These are phyloP conservation scores for Varroa destructor DNA, from an alignment of 1,140 invertebrate species.

Conservation along the genomic window DNA sequence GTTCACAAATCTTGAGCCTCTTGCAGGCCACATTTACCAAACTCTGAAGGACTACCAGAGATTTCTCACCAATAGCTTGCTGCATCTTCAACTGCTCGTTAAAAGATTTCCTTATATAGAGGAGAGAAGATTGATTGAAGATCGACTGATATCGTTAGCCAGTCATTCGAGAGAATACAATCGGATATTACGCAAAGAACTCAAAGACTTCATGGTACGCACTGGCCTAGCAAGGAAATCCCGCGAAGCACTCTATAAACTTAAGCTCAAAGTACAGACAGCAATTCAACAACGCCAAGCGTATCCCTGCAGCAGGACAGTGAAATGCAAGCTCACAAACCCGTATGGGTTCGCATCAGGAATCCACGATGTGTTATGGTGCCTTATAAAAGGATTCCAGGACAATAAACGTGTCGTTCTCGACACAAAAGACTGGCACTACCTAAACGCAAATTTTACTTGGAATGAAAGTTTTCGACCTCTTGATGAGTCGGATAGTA, in stretches of 20 bases:
- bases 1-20: slow-evolving; percentile 20
- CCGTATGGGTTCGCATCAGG: slow-evolving; percentile 33
- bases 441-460: slow-evolving; percentile 26
- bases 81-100: not conserved
- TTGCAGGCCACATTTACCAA: slow-evolving; percentile 18
- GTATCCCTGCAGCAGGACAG: not conserved
- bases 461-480: slow-evolving; percentile 31
- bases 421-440: slow-evolving; percentile 30
- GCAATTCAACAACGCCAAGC: not conserved
- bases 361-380: slow-evolving; percentile 33
- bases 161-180: slow-evolving; percentile 17
- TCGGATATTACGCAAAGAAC: slow-evolving; percentile 13
- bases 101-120: slow-evolving; percentile 15
- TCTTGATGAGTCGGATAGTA: slow-evolving; percentile 18
- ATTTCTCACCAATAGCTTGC: slow-evolving; percentile 6
- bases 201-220: slow-evolving; percentile 15
- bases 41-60: slow-evolving; percentile 19
- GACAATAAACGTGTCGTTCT: slow-evolving; percentile 28
- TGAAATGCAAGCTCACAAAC: slow-evolving; percentile 32
- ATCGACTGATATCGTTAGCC: not conserved
- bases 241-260: slow-evolving; percentile 19
- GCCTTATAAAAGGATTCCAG: slow-evolving; percentile 32
- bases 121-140: slow-evolving; percentile 11
- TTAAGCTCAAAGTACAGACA: slow-evolving; percentile 13
- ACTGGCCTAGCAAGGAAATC: slow-evolving; percentile 10